Base-by-base conservation (phyloP, 2,797 vertebrate species). In the Hemibagrus guttatus region DNA sequence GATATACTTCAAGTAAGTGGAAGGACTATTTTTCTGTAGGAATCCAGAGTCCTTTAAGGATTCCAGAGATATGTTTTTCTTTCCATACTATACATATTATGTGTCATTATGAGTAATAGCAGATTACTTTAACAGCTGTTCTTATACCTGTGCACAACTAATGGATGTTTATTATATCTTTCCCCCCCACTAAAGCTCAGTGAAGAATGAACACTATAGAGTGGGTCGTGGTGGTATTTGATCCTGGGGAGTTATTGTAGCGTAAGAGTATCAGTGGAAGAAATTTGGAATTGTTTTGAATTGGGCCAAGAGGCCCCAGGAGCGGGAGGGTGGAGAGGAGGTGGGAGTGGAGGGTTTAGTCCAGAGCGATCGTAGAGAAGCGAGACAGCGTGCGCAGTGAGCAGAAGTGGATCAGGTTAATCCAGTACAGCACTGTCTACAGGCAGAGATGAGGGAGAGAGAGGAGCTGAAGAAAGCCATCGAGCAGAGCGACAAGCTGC, bases 381-480 rank as follows among this genome's bases (percentile, higher is more conserved):
- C 9, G 61, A 86, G 80, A 86, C 87, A 83, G 69, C 1, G 69
- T 86, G 71, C 90, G 87, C 2, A 52, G 86, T 82, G 79, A 86
- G 88, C 66, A 75, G 84, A 66, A 88, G 35, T 80, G 87, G 64
- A 87, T 89, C 86, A 91, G 90, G 90, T 91, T 83, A 91, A 92
- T 82, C 88, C 88, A 63, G 85, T 87, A 86, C 92, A 91, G 88
- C 90, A 89, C 88, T 81, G 82, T 89, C 76, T 52, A 26, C 87
- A 91, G 80, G 75, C 90, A 89, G 90, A 39, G 88, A 96, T 95
- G 95, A 95, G 93, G 91, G 94, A 94, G 86, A 89, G 93, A 92
- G 95, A 95, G 89, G 95, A 96, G 89, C 92, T 94, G 88, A 93
- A 92, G 92, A 93, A 91, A 93, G 93, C 93, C 86, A 74, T 91